Evolutionary conservation across 2,888 invertebrate genomes (phyloP).

Genomic region (Pinctada fucata): DNA sequence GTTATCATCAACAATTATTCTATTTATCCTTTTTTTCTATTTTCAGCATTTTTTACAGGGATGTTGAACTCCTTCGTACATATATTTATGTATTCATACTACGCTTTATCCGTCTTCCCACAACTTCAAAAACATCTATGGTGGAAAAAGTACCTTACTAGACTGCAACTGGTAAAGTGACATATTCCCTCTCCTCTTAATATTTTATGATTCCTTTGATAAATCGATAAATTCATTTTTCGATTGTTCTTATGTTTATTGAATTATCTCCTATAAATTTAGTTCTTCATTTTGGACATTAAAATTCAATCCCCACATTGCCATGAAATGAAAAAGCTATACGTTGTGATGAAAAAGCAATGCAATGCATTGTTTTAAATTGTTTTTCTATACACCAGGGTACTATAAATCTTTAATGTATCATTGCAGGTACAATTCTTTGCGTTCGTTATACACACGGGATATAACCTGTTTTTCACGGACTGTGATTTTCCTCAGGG

Average conservation of each 20-base stretch:
- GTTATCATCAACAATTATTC: too few species aligned
- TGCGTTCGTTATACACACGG: constrained; percentile 71
- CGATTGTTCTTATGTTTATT: not conserved
- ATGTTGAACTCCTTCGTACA: constrained; percentile 70
- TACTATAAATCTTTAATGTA: too few species aligned
- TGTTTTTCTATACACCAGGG: too few species aligned
- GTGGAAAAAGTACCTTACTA: constrained; percentile 73
- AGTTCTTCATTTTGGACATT: too few species aligned
- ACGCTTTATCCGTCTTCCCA: constrained; percentile 67
- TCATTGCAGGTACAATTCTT: constrained; percentile 72
- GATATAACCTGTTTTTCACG: constrained; percentile 49
- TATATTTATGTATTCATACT: constrained; percentile 71
- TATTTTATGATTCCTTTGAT: not conserved
- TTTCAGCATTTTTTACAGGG: constrained; percentile 62
- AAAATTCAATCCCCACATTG: too few species aligned
- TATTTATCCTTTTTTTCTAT: not conserved
- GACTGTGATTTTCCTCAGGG: constrained; percentile 68
- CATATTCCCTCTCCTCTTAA: not conserved
- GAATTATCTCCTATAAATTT: too few species aligned
- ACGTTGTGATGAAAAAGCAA: too few species aligned
- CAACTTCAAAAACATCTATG: constrained; percentile 68
- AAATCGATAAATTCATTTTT: constrained; percentile 1
- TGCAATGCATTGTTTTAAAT: too few species aligned
- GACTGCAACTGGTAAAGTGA: constrained; percentile 65
- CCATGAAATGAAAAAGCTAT: too few species aligned